phyloP scores from a whole-genome alignment of 2,797 vertebrate species.

The Eulemur rubriventer region DNA sequence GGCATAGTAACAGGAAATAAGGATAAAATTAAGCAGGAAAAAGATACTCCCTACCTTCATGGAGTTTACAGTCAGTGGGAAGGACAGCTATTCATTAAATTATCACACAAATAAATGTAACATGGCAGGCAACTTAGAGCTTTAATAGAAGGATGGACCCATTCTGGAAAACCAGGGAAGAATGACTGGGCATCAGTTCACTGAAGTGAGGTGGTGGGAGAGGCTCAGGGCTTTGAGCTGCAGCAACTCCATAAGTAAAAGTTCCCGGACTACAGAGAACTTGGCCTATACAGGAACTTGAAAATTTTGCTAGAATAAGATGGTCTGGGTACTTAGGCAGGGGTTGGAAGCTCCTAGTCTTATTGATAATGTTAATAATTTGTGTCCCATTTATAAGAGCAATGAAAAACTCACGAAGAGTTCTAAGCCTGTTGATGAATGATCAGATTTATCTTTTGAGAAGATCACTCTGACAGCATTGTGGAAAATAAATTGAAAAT shows the following conservation, averaged over 20 bases:
- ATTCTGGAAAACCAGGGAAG: not conserved
- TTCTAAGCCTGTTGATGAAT: not conserved
- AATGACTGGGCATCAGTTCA: not conserved
- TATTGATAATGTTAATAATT: not conserved
- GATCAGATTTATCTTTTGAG: not conserved
- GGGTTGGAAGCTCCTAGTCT: not conserved
- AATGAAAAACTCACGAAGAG: not conserved
- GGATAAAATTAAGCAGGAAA: not conserved
- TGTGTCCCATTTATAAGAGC: not conserved
- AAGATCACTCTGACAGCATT: not conserved
- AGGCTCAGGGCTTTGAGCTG: not conserved
- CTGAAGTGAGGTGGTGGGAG: no score
- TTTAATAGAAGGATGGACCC: not conserved
- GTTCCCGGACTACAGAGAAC: not conserved
- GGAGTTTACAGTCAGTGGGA: not conserved
- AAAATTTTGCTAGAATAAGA: not conserved
- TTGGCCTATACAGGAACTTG: not conserved
- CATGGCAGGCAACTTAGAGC: not conserved
- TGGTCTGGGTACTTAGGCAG: not conserved
- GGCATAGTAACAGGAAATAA: not conserved
- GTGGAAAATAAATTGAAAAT: not conserved
- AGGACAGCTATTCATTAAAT: not conserved
- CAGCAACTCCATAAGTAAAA: not conserved
- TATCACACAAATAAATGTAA: not conserved
- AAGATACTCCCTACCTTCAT: not conserved